Base-by-base conservation (phyloP, 2,797 vertebrate species). In the Ara ararauna region DNA sequence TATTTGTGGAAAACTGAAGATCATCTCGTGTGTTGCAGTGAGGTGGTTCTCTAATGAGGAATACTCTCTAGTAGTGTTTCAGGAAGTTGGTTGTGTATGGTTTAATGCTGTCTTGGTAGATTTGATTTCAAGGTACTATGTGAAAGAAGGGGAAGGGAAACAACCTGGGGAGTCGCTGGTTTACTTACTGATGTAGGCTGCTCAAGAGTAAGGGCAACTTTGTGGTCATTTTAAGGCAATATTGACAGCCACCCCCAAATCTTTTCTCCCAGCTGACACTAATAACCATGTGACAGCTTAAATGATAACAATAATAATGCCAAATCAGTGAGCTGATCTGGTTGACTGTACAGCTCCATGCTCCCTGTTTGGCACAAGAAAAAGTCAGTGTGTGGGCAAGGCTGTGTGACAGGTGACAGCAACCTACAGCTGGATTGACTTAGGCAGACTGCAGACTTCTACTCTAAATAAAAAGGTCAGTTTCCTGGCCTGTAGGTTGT, bases 11-110 rank as follows among this genome's bases (percentile, higher is more conserved):
- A 64, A 74, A n/a, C 81, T 58, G 56, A 51, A 54, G n/a, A 12
- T 85, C 3, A 4, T 36, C 45, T 78, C 45, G 15, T 65, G 8
- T 45, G 0, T 2, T 29, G 38, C 15, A 26, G 22, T 1, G 5
- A 32, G 71, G 50, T 78, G 29, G 19, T 1, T 40, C 27, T 48
- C 66, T 27, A 23, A 7, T 7, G 30, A 75, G 62, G 15, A 70
- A 1, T 8, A 8, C 11, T 32, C 30, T 19, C 38, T 17, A 4
- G 36, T 38, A 8, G 21, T 32, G 4, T 22, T 88, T 15, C 45
- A 61, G 80, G 38, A 50, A 21, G 42, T 2, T 66, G 45, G 11
- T 30, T 89, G 0, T 17, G 40, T 58, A 2, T 61, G 50, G 14
- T 66, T 84, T 72, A 3, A 14, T 26, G 50, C 45, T 75, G 22